Base-by-base conservation (phyloP, 2,113 vertebrate species). In the Trichomycterus rosablanca region DNA sequence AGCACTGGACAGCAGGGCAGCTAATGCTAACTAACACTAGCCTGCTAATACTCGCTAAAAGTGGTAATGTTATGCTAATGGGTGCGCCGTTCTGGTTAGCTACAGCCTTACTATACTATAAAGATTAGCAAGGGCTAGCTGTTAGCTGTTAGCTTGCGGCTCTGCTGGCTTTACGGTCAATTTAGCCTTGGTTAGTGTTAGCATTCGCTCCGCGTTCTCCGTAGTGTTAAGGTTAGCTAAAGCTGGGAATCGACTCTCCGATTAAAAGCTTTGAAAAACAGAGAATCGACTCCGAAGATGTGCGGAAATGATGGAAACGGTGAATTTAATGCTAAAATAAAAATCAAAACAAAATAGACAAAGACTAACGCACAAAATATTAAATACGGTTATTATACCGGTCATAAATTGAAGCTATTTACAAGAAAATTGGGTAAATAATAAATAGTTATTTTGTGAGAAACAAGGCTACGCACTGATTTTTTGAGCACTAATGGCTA, bases 1-100 rank as follows among this genome's bases (percentile, higher is more conserved):
- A 76, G 65, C 34, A 55, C 20, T 43, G 58, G 64, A 54, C 16
- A 49, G 69, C 53, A 44, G 43, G 37, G 20, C 18, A 22, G 28
- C 20, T 70, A 56, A 35, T 48, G 55, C 55, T 58, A 58, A 58
- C 23, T 15, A 18, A 43, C 11, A 18, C 24, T 73, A 73, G 70
- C 73, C 59, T 74, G 63, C 74, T 72, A 18, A 30, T 3, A n/a
- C 11, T 14, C 8, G 35, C 35, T 11, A 14, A 10, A 39, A 12
- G 35, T 40, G n/a, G 11, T n/a, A 2, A 40, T 5, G 12, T n/a
- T 40, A 40, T 40, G 37, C n/a, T 40, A 40, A 40, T 40, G 37
- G 12, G 37, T 11, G 37, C 37, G 11, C 37, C 9, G 34, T 10
- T n/a, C n/a, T n/a, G n/a, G n/a, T n/a, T n/a, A n/a, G n/a, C n/a